A percentile compares a stretch with the other conserved stretches of the same genome.
Conservation (phyloP, 2,113 vertebrate species). For the Datnioides undecimradiatus region DNA sequence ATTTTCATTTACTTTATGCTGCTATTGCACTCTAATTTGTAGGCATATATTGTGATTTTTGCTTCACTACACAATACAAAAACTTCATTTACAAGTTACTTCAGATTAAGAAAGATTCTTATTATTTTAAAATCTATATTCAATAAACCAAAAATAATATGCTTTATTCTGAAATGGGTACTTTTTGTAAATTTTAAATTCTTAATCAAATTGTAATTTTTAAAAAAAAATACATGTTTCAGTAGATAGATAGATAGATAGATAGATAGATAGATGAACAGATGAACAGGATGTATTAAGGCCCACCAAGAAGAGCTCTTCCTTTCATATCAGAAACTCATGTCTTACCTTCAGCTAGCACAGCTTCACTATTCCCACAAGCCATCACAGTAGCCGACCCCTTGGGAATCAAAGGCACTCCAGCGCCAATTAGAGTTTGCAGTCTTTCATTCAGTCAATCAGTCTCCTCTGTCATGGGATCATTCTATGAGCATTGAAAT, state of each 20-base stretch:
- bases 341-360: neutral
- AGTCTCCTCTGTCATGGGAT: neutral
- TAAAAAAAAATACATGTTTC: no score
- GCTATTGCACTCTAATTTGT: neutral
- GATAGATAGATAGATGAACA: neutral
- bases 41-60: neutral
- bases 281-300: neutral
- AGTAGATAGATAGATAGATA: neutral
- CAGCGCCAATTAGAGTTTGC: neutral
- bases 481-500: neutral
- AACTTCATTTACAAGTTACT: neutral
- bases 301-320: neutral
- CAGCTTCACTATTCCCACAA: slow-evolving; percentile 15
- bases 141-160: no score
- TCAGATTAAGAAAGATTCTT: neutral
- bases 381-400: neutral
- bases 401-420: slow-evolving; percentile 16
- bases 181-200: no score
- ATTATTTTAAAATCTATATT: no score
- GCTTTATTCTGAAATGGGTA: neutral
- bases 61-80: no score
- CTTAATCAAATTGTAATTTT: no score
- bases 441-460: neutral
- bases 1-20: neutral
- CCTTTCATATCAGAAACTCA: slow-evolving; percentile 20